Evolutionary conservation across 2,797 vertebrate species (phyloP).

Genomic region (Falco biarmicus): DNA sequence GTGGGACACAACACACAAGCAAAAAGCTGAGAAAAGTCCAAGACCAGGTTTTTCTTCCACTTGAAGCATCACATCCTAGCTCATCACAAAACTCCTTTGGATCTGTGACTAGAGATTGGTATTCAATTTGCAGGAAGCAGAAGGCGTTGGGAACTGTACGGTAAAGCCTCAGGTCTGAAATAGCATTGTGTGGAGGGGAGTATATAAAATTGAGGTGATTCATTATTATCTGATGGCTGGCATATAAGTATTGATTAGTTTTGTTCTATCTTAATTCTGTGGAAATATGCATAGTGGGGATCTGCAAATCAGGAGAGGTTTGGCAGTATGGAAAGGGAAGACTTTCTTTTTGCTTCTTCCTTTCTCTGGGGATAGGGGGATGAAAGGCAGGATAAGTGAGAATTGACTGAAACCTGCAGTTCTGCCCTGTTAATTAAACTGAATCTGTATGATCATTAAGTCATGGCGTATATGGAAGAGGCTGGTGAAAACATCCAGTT

Average conservation of each 20-base stretch:
- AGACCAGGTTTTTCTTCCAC: background rate
- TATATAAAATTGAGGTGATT: background rate
- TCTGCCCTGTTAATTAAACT: background rate
- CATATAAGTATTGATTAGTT: background rate
- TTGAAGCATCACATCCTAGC: background rate
- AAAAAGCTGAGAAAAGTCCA: background rate
- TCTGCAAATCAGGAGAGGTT: background rate
- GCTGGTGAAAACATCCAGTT: background rate
- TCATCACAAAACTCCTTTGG: background rate
- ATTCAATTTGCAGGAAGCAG: background rate
- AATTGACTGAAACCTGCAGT: background rate
- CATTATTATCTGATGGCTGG: background rate
- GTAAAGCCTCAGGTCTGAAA: background rate
- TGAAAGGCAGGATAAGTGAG: background rate
- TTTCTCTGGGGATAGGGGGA: background rate
- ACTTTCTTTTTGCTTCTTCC: background rate
- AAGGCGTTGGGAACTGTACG: background rate
- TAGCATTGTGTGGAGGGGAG: background rate
- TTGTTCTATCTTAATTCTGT: background rate
- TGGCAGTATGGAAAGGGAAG: background rate
- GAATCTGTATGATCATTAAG: background rate
- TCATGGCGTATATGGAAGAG: background rate
- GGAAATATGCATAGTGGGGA: background rate
- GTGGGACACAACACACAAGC: rapidly evolving
- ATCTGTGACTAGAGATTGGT: background rate